Evolutionary conservation across 2,113 vertebrate species (phyloP).

Genomic region (Ciconia boyciana): DNA sequence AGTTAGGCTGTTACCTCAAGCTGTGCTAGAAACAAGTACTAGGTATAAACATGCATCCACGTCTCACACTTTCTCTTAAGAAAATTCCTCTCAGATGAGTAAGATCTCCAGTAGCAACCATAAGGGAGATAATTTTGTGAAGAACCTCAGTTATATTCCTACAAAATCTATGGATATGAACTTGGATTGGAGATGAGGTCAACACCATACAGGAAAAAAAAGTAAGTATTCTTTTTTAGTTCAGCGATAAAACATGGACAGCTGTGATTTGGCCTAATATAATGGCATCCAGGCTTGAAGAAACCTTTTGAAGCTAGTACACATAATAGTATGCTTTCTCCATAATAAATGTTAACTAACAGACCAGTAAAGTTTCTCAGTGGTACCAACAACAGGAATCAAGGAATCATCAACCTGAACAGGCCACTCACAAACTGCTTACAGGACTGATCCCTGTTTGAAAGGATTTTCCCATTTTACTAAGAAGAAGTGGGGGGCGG

Average conservation of each 20-base stretch:
- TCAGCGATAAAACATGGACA: not conserved
- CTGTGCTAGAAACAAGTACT: not conserved
- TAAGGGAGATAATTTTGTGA: not conserved
- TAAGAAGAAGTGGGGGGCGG: not conserved
- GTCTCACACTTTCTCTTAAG: not conserved
- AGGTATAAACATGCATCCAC: not conserved
- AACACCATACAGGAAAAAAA: not conserved
- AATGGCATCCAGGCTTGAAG: not conserved
- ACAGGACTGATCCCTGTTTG: not conserved
- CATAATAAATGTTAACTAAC: not conserved
- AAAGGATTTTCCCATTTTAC: not conserved
- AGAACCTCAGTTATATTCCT: not conserved
- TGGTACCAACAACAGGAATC: not conserved
- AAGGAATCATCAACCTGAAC: not conserved
- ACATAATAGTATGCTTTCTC: not conserved
- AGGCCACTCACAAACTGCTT: not conserved
- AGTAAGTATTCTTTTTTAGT: not conserved
- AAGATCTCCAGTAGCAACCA: not conserved
- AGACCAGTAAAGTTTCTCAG: not conserved
- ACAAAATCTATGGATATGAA: not conserved
- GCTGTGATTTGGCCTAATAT: not conserved
- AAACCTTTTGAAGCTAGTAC: not conserved
- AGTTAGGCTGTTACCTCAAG: not conserved
- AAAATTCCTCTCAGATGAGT: not conserved
- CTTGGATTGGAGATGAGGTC: not conserved